Conservation (phyloP, 1,140 invertebrate species). For the Cepaea nemoralis region DNA sequence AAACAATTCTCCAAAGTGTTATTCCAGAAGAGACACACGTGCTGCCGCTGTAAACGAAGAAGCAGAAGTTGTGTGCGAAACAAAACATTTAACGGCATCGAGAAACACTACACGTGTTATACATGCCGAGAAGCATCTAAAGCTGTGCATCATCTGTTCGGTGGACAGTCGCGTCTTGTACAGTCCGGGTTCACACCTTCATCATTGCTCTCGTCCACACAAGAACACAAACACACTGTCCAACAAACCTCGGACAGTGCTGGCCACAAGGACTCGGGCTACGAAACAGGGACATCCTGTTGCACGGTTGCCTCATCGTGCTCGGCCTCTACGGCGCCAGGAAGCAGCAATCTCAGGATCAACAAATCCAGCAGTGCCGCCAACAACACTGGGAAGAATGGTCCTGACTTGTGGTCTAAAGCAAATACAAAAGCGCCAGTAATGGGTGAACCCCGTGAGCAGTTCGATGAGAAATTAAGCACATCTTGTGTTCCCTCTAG, state of each 20-base stretch:
- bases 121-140: slow-evolving; percentile 14
- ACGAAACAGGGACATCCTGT: slow-evolving; percentile 36
- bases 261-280: slow-evolving; percentile 24
- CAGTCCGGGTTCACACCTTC: neutral
- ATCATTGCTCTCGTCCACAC: neutral
- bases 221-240: neutral
- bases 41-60: slow-evolving; percentile 31
- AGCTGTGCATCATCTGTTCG: slow-evolving; percentile 19
- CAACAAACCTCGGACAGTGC: too few species aligned
- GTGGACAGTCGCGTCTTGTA: neutral
- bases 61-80: slow-evolving; percentile 30
- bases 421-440: neutral
- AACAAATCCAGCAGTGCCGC: too few species aligned
- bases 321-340: slow-evolving; percentile 10
- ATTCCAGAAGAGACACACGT: slow-evolving; percentile 35
- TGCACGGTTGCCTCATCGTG: slow-evolving; percentile 24
- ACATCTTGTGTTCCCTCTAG: too few species aligned
- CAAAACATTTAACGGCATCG: slow-evolving; percentile 32
- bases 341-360: neutral
- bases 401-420: neutral
- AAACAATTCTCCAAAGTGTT: slow-evolving; percentile 21
- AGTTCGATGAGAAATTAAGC: too few species aligned
- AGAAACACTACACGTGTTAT: slow-evolving; percentile 34
- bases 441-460: too few species aligned
- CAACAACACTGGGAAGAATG: too few species aligned